Base-by-base conservation (phyloP, 2,888 invertebrate species). In the Callosobruchus maculatus region DNA sequence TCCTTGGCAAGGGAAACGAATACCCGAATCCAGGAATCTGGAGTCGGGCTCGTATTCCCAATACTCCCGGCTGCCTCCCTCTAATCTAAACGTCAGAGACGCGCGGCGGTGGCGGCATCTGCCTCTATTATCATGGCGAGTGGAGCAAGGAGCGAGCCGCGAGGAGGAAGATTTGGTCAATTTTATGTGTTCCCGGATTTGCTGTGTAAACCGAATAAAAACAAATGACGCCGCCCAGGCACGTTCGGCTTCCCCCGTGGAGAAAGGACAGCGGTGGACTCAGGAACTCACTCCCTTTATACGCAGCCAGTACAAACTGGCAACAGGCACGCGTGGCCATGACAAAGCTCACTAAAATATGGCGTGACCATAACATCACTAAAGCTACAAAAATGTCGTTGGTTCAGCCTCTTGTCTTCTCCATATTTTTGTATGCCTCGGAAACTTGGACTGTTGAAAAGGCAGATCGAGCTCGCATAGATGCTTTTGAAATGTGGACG, bases 91-190 rank as follows among this genome's bases (percentile, higher is more conserved):
- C 49, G 49, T 49, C 49, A 18, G 9, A 7, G 49, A 13, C 49
- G 49, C 49, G 13, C 3, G 13, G n/a, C n/a, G n/a, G n/a, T n/a
- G n/a, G n/a, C n/a, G n/a, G 49, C 49, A 49, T 49, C 49, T 49
- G 49, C 49, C 49, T 49, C 49, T 49, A 49, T 49, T 49, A 49
- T 49, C 49, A 49, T 49, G 13, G n/a, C n/a, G n/a, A n/a, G n/a
- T n/a, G n/a, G n/a, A n/a, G n/a, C n/a, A n/a, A n/a, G n/a, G n/a
- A n/a, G 49, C 49, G 13, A 49, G 49, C 49, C 49, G 49, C 71
- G 73, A 70, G 74, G 74, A 77, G 77, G 77, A 78, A 77, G 80
- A 81, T 81, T 80, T 80, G 80, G 80, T 80, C 80, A 81, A 79
- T 80, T 80, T 78, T 79, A 80, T 81, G 76, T 75, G 73, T 77